Evolutionary conservation across 2,797 vertebrate species (phyloP), one percentile per base, ranked within the genome.

Genomic region (Typhlichthys subterraneus): DNA sequence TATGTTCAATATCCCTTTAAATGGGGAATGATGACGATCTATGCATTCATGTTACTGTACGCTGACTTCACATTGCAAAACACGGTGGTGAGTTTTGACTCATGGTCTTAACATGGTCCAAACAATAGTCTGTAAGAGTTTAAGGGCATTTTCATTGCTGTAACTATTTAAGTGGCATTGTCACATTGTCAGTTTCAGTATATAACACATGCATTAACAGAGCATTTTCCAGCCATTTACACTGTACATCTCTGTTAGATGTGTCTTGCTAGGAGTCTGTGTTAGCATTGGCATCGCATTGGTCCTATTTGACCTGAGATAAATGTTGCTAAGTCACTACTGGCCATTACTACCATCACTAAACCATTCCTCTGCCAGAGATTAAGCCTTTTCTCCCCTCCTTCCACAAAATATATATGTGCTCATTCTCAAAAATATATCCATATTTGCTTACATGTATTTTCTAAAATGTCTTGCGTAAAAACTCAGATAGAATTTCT

Each of bases 381-480:
- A 42, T 42, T 42, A 42, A 42, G 38, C 38, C 31, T 55, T 54
- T 54, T 6, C n/a, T 12, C 14, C 60, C 61, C 69, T 63, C 61
- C 71, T 72, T 65, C 65, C 52, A 74, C 51, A 74, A 73, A 65
- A 75, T 63, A 77, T 66, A 77, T 60, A 82, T 52, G 52, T 61
- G 17, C 59, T 77, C 54, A 66, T 83, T 65, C 69, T 77, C 33
- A 78, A 83, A 85, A 79, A 87, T 79, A 86, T 59, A 81, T 68
- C 75, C 65, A 63, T 80, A 78, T 85, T 73, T 71, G 79, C 73
- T 85, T 70, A 77, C 64, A 80, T 67, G 75, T 59, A 81, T 75
- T 82, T 69, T 50, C 60, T 70, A 75, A 65, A 85, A 75, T 70
- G 76, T 79, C 68, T 76, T 80, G 70, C 67, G 68, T 82, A 70